phyloP scores from a whole-genome alignment of 2,888 invertebrate genomes.

The Amphiduros pacificus region DNA sequence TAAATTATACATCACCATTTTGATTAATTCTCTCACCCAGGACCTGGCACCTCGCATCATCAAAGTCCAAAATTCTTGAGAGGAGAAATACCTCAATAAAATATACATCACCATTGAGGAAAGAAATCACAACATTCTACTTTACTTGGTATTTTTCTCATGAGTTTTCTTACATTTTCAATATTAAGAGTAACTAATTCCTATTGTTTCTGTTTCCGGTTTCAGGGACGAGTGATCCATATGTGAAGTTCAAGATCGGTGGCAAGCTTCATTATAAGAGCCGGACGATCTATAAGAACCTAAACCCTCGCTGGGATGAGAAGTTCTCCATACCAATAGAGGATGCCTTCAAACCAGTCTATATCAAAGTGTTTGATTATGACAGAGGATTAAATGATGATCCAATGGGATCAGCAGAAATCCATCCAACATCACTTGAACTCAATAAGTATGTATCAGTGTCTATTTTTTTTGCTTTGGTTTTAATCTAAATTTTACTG shows the following conservation, averaged over 20 bases:
- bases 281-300: constrained; percentile 87
- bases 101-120: no score
- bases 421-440: constrained; percentile 84
- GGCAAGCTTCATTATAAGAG: constrained; percentile 90
- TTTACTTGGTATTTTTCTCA: no score
- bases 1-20: no score
- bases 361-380: constrained; percentile 82
- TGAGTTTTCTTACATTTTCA: no score
- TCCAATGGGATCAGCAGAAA: constrained; percentile 89
- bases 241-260: constrained; percentile 91
- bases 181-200: no score
- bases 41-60: no score
- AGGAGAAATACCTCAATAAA: no score
- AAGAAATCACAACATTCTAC: no score
- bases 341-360: constrained; percentile 47
- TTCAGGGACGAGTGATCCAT: constrained; percentile 90
- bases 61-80: no score
- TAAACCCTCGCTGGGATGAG: constrained; percentile 99
- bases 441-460: constrained; percentile 67
- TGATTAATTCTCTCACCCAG: no score
- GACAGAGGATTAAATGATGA: constrained; percentile 95
- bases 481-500: no score
- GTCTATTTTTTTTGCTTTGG: no score
- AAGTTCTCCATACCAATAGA: constrained; percentile 76
- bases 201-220: constrained; percentile 1